Base-by-base conservation (phyloP, 2,888 invertebrate genomes). In the Anorthoa munda region DNA sequence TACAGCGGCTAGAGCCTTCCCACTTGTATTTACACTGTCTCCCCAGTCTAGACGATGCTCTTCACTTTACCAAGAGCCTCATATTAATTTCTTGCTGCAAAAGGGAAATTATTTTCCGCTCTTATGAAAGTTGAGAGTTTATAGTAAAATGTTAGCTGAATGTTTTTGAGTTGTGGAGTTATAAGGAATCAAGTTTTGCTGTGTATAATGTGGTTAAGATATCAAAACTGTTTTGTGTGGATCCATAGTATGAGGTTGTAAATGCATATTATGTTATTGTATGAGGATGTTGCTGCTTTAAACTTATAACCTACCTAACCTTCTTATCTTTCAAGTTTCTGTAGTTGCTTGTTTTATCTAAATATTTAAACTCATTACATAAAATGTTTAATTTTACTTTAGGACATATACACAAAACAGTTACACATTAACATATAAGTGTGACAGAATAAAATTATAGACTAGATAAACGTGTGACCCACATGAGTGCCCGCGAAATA, bases 41-140 rank as follows among this genome's bases (percentile, higher is more conserved):
- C 83, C 83, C 83, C 51, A 76, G 83, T 79, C 86, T 83, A 85
- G 83, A 83, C 86, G 65, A 75, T 60, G 21, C 83, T 78, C 83
- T 85, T 79, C 72, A 85, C 76, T 82, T 63, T 65, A 65, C 61
- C 70, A 74, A 77, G 82, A 64, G 63, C 50, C 55, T 65, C 56
- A 79, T 85, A 82, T 82, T 82, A 79, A 82, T 85, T 75, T 79
- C 69, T 65, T 58, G 72, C 78, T 66, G 67, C 61, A 71, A 81
- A 75, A 67, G 71, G 73, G 26, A 82, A 77, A 82, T 85, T 68
- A 76, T 74, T 82, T 76, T 72, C 72, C 66, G 15, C 66, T 64
- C 26, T 64, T 69, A 53, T 51, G 18, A 70, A 77, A 81, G 53
- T 63, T 75, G 60, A 59, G 31, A 76, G 60, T 73, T 77, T 66